These are phyloP conservation scores for Nemoura dubitans DNA, from an alignment of 2,888 invertebrate genomes.

Conservation along the genomic window DNA sequence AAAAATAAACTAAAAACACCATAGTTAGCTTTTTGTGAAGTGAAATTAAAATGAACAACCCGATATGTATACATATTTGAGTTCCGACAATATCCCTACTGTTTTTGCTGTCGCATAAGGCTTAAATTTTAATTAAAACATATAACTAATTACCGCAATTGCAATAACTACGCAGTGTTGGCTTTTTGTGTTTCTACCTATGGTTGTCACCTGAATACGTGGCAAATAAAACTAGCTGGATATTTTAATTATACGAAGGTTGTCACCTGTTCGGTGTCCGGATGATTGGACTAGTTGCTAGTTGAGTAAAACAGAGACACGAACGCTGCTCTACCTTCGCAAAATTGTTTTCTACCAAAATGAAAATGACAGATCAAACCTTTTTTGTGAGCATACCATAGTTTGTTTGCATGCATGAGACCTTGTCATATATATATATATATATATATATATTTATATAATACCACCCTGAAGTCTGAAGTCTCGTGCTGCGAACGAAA, in stretches of 20 bases:
- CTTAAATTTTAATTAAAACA: neutral
- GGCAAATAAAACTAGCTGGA: neutral
- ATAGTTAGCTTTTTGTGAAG: neutral
- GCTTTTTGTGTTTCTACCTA: neutral
- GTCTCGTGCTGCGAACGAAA: neutral
- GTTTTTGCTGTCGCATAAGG: neutral
- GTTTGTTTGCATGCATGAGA: neutral
- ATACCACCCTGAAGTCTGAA: neutral
- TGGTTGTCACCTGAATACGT: neutral
- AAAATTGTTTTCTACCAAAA: neutral
- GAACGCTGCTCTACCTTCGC: neutral
- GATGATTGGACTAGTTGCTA: neutral
- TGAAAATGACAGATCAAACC: neutral
- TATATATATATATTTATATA: no score
- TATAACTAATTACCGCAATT: neutral
- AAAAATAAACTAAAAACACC: neutral
- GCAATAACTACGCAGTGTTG: neutral
- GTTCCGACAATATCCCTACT: neutral
- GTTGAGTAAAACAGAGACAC: neutral
- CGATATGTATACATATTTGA: neutral
- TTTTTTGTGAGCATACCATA: neutral
- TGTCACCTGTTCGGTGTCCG: neutral
- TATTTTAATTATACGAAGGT: constrained; percentile 4
- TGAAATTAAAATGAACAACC: neutral
- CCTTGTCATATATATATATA: neutral